Conservation (phyloP, 2,797 vertebrate species). For the Mareca penelope region DNA sequence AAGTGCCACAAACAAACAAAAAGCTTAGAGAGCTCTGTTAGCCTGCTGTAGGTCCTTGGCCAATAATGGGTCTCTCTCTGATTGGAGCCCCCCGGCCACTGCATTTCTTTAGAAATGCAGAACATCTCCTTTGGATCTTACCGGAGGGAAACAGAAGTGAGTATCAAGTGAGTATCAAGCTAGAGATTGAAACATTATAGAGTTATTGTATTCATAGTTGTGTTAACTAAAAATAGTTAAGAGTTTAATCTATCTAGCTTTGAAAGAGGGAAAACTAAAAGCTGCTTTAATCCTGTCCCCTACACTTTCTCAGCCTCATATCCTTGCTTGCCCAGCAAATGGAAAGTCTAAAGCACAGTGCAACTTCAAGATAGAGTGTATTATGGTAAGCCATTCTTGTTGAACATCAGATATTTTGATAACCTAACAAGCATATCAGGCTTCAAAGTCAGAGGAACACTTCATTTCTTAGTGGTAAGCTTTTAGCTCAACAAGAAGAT, state of each 20-base stretch:
- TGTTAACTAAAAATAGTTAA: neutral
- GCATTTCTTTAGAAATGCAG: neutral
- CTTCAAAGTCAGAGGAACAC: neutral
- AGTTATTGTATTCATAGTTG: neutral
- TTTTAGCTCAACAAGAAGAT: neutral
- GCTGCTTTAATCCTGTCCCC: neutral
- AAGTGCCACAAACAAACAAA: no score
- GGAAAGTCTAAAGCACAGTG: neutral
- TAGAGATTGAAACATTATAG: neutral
- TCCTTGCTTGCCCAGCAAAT: neutral
- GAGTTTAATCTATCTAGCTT: neutral
- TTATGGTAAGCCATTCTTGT: neutral
- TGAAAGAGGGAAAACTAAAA: accelerated
- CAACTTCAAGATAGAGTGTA: neutral
- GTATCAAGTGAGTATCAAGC: neutral
- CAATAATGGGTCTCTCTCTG: neutral
- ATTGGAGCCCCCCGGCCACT: neutral
- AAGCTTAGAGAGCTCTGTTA: neutral
- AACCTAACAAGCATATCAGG: neutral
- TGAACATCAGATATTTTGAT: neutral
- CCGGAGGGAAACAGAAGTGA: neutral
- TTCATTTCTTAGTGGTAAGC: neutral
- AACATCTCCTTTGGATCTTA: neutral
- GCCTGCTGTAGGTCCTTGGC: neutral
- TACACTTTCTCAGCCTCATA: neutral